Percentiles rank a stretch among this genome's conserved stretches.
Conservation (phyloP, 2,113 vertebrate genomes). For the Semnornis frantzii region DNA sequence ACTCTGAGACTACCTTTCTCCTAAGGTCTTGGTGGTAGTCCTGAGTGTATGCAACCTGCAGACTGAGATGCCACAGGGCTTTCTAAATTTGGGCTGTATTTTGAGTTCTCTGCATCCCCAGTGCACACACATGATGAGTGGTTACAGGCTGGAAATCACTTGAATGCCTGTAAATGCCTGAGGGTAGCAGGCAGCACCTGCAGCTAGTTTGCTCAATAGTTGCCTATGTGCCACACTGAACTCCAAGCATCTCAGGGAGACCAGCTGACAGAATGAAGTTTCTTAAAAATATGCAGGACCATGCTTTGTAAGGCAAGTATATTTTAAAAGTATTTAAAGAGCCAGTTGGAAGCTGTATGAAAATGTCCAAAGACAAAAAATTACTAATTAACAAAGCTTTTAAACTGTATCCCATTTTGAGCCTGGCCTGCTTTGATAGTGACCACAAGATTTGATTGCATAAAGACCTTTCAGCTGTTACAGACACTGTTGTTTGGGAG, state of each 20-base stretch:
- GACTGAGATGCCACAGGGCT: background rate
- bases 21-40: background rate
- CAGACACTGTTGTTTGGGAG: background rate
- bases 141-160: background rate
- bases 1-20: background rate
- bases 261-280: background rate
- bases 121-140: fast-evolving
- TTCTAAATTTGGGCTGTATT: background rate
- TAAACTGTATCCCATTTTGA: background rate
- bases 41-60: background rate
- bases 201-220: background rate
- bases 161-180: fast-evolving
- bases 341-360: background rate
- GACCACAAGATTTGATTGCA: background rate
- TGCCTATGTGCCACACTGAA: background rate
- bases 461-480: background rate
- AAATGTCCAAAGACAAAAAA: background rate
- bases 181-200: background rate
- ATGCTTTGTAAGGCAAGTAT: background rate
- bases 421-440: background rate
- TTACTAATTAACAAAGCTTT: background rate
- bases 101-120: background rate
- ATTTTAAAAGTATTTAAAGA: background rate
- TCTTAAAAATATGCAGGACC: background rate
- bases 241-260: background rate